Base-by-base conservation (phyloP, 64 coral and sea anemone species). In the Dendrophyllia cribrosa region DNA sequence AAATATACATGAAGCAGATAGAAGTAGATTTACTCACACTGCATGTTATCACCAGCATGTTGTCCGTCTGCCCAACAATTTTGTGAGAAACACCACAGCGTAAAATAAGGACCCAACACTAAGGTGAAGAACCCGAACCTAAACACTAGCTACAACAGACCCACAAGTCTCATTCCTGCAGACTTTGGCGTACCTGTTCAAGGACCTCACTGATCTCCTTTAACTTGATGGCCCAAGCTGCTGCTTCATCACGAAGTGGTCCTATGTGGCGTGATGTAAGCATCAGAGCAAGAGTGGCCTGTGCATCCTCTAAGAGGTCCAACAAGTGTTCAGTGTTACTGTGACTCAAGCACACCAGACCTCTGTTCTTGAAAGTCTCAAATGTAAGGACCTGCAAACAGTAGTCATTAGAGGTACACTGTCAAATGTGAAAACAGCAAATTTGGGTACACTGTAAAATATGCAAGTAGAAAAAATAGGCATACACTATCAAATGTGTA, bases 341-440 rank as follows among this genome's bases (percentile, higher is more conserved):
- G 88, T 99, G 94, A 75, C 97, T 88, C 65, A 99, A 47, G 76
- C 94, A 99, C 20, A 96, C 91, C 47, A 96, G 48, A 76, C 94
- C 94, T 55, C 97, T 81, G 83, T 99, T 95, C 64, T 99, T 99
- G 83, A 99, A 96, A 58, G 96, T 99, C 53, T 99, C 97, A 88
- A 99, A 99, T 44, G 84, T 86, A 43, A 99, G 65, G 47, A 99
- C 97, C 97, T 99, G 88, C 48, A 84, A 4, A 62, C 12, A 43
- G 58, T 4, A 7, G 16, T 16, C 21, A 72, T 25, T 12, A 43
- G 12, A 72, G 44, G 11, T 17, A 19, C 72, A 49, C 10, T 12
- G 43, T 74, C 34, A 47, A 45, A 49, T 74, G 71, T 34, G 34
- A 34, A 34, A 34, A 34, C 34, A 34, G 34, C 34, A 34, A 34